Conservation (phyloP, 2,113 vertebrate species). For the Rhinoderma darwinii region DNA sequence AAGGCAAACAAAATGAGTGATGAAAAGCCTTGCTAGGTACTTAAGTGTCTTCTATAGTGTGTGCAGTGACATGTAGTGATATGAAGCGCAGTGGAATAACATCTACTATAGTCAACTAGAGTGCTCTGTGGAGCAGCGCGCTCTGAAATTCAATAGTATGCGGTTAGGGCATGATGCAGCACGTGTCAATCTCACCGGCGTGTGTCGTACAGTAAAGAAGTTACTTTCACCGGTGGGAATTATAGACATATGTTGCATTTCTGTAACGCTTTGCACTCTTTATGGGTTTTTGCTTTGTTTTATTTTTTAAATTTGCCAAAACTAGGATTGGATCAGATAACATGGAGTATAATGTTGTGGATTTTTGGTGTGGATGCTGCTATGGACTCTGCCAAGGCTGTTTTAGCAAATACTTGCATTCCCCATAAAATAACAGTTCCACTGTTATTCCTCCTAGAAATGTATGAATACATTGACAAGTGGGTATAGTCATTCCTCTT, state of each 20-base stretch:
- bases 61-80: neutral
- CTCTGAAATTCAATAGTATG: neutral
- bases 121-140: neutral
- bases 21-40: neutral
- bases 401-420: no score
- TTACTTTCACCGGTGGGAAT: neutral
- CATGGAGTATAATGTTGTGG: no score
- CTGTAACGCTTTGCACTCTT: neutral
- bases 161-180: neutral
- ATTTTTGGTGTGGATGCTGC: no score
- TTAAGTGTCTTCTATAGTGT: neutral
- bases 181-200: neutral
- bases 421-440: no score
- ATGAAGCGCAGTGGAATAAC: neutral
- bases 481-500: no score
- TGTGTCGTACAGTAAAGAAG: neutral
- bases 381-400: no score
- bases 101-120: neutral
- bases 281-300: no score
- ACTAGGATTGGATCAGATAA: no score
- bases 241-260: neutral
- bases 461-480: no score
- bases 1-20: slow-evolving; percentile 5
- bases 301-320: no score
- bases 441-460: no score